Evolutionary conservation across 1,140 invertebrate species (phyloP).

Genomic region (Cylas formicarius): DNA sequence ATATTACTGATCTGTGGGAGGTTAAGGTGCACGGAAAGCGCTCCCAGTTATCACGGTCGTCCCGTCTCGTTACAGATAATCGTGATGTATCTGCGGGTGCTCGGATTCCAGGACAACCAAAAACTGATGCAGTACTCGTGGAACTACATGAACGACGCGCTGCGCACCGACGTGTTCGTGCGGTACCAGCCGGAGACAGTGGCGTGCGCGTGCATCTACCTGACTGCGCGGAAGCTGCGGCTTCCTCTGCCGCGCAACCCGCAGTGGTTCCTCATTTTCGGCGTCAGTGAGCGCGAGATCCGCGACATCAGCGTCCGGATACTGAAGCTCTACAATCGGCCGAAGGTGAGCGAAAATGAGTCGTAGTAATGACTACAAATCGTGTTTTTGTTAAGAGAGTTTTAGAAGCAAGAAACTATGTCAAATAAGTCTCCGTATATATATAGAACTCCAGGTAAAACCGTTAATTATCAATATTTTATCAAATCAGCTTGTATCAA

Average conservation of each 20-base stretch:
- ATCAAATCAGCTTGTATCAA: no score
- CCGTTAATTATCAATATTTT: no score
- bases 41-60: no score
- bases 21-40: no score
- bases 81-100: slow-evolving; percentile 87
- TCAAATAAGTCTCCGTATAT: no score
- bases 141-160: slow-evolving; percentile 99
- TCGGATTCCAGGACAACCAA: slow-evolving; percentile 78
- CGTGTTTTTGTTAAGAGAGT: no score
- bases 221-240: slow-evolving; percentile 81
- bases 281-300: slow-evolving; percentile 75
- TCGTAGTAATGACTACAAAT: no score
- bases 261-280: slow-evolving; percentile 83
- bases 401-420: no score
- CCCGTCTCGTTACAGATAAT: slow-evolving; percentile 74
- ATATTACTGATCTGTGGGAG: no score
- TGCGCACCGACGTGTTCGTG: slow-evolving; percentile 94
- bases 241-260: slow-evolving; percentile 80
- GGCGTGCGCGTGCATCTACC: slow-evolving; percentile 95
- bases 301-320: slow-evolving; percentile 79
- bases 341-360: slow-evolving; percentile 55
- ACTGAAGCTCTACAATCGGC: slow-evolving; percentile 73
- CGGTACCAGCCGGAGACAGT: slow-evolving; percentile 94
- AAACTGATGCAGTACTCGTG: slow-evolving; percentile 88
- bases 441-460: no score